phyloP scores from a whole-genome alignment of 2,797 vertebrate genomes.

The Lithobates pipiens region DNA sequence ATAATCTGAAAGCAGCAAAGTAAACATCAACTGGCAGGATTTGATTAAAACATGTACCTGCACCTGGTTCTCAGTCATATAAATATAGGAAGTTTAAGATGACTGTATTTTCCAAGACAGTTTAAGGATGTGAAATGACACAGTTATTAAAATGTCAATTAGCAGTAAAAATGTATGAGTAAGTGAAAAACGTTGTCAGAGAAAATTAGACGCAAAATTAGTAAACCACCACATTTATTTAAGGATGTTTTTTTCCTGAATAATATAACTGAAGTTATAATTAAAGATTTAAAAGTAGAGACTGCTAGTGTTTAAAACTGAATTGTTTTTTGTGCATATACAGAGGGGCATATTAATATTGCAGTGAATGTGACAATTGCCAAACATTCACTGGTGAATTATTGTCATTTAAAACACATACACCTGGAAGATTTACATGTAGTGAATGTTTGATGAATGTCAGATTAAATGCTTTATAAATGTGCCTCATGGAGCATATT shows the following conservation, averaged over 20 bases:
- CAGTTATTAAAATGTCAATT: constrained; percentile 52
- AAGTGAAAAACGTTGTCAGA: constrained; percentile 13
- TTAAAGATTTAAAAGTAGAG: not conserved
- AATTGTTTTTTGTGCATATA: no score
- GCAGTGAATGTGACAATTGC: no score
- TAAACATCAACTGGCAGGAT: constrained; percentile 26
- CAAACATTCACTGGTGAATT: no score
- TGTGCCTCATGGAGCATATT: no score
- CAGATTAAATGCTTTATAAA: no score
- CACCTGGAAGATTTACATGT: no score
- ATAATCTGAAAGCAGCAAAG: not conserved
- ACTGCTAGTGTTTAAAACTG: not conserved
- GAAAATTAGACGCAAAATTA: constrained; percentile 23
- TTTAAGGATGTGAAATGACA: constrained; percentile 35
- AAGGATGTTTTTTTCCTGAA: not conserved
- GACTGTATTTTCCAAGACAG: constrained; percentile 31
- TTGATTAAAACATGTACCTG: constrained; percentile 34
- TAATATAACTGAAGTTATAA: not conserved
- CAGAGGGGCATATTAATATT: no score
- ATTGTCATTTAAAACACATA: no score
- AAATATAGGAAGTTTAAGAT: constrained; percentile 32
- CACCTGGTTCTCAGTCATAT: constrained; percentile 45
- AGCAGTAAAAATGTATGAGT: not conserved
- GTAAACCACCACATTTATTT: constrained; percentile 13
- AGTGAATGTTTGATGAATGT: no score